Percentiles rank a stretch among this genome's conserved stretches.
These are phyloP conservation scores for Plagodis pulveraria DNA, from an alignment of 2,888 invertebrate genomes.

Conservation along the genomic window DNA sequence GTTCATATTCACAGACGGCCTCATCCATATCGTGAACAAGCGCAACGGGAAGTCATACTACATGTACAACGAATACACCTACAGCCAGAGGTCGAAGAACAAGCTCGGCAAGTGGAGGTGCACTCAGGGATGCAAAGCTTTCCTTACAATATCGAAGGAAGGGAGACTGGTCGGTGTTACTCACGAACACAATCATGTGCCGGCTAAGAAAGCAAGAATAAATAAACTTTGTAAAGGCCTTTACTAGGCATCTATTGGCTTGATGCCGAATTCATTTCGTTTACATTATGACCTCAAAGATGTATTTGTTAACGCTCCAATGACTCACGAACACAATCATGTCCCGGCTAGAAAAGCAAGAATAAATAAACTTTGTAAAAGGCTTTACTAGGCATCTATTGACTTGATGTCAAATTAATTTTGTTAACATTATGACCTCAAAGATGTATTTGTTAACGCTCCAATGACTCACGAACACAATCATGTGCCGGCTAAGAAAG, in stretches of 20 bases:
- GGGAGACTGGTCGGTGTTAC: slow-evolving; percentile 6
- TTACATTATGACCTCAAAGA: too few relatives aligned
- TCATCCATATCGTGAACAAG: slow-evolving; percentile 16
- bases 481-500: slow-evolving; percentile 37
- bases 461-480: slow-evolving; percentile 34
- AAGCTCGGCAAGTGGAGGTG: slow-evolving; percentile 26
- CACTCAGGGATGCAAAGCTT: slow-evolving; percentile 19
- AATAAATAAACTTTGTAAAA: slow-evolving; percentile 12
- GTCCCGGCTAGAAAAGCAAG: slow-evolving; percentile 30
- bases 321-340: slow-evolving; percentile 39
- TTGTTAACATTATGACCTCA: too few relatives aligned
- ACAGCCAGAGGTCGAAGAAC: slow-evolving; percentile 25
- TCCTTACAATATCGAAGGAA: slow-evolving; percentile 10
- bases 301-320: too few relatives aligned
- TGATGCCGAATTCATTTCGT: too few relatives aligned
- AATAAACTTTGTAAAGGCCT: slow-evolving; percentile 12
- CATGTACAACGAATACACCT: slow-evolving; percentile 20
- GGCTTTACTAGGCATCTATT: background rate
- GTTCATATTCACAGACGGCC: slow-evolving; percentile 9
- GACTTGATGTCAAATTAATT: too few relatives aligned
- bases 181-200: slow-evolving; percentile 40
- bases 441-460: too few relatives aligned
- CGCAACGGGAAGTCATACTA: slow-evolving; percentile 16
- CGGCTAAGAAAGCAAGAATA: slow-evolving; percentile 25
- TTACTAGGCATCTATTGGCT: background rate